Evolutionary conservation across 2,113 vertebrate species (phyloP), one percentile per base, ranked within the genome.

Genomic region (Anhinga anhinga): DNA sequence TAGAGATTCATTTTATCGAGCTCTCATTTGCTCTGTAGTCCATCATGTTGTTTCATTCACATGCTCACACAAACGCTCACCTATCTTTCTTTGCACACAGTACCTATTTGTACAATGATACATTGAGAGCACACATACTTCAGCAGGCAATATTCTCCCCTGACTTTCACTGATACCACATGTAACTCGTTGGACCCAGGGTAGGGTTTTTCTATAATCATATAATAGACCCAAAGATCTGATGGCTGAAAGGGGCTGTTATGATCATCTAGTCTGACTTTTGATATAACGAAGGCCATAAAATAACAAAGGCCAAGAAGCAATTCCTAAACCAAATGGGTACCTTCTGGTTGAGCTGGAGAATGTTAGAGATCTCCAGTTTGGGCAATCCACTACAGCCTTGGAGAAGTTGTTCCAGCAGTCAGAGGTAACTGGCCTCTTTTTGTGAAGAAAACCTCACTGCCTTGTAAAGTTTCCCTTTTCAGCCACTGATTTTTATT

Each of bases 41-140:
- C 56, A 89, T 91, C 91, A 82, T 94, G 88, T 88, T 79, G 86
- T 93, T 96, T 90, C 62, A 69, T 71, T 95, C 74, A 74, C 72
- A 30, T n/a, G 21, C 65, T 91, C 73, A 74, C 67, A 93, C 84
- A 71, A 61, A 29, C 3, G 6, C 70, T 76, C 55, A 63, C 77
- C 80, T 92, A 74, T 65, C 83, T 87, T 79, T 65, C 40, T 89
- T 82, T 47, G 45, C 53, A 56, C 71, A 27, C 20, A 21, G 12
- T 22, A 38, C n/a, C 71, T 77, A 34, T 82, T 80, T 61, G 53
- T 76, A 45, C 72, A 72, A 38, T 2, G 4, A 40, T 34, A 59
- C 25, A 27, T 6, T 19, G n/a, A 73, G 70, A 85, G 38, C 47
- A 80, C 42, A 18, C 23, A 4, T 42, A 21, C 66, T 44, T 44